Evolutionary conservation across 2,888 invertebrate genomes (phyloP), one percentile per base, ranked within the genome.

Genomic region (Hirtodrosophila histrioides): DNA sequence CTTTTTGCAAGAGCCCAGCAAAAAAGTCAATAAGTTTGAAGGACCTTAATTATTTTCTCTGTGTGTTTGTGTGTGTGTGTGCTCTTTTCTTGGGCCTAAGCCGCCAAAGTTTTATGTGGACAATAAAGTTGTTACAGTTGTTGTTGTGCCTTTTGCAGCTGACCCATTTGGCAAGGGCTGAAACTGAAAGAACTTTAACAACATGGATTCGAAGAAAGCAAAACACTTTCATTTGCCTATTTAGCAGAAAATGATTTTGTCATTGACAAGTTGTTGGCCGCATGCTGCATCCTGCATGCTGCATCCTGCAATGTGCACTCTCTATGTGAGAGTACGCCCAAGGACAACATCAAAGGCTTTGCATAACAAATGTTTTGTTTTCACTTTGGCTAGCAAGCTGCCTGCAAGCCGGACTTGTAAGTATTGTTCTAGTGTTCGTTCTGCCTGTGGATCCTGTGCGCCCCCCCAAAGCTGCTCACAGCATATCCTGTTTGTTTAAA

Each of bases 401-500:
- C 63, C 48, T 37, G 9, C 51, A 48, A 24, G 55, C 55, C 64
- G 73, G 73, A 73, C 75, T 63, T 68, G 68, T 67, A 65, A 71
- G 70, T 62, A 73, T 82, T 82, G 78, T 78, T 65, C 67, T 49
- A 49, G 54, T 51, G 33, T 37, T 27, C 6, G 2, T 27, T 27
- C 39, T 51, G 61, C 56, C 41, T 45, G 17, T 17, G 35, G 46
- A 66, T 61, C 63, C 75, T 69, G 55, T 56, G 62, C 39, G 36
- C 57, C 41, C 70, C 60, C 68, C 60, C 45, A 71, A 83, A 83
- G 81, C 81, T 77, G 86, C 75, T 84, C 80, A 80, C 51, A 75
- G 69, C 87, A 85, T 82, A 82, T 84, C 87, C 83, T 85, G 86
- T 87, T 84, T 82, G 75, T 53, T 75, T 85, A 82, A 87, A 87